A percentile compares a stretch with the other conserved stretches of the same genome.
phyloP scores from a whole-genome alignment of 23 tunicate species.

The Phallusia fumigata region DNA sequence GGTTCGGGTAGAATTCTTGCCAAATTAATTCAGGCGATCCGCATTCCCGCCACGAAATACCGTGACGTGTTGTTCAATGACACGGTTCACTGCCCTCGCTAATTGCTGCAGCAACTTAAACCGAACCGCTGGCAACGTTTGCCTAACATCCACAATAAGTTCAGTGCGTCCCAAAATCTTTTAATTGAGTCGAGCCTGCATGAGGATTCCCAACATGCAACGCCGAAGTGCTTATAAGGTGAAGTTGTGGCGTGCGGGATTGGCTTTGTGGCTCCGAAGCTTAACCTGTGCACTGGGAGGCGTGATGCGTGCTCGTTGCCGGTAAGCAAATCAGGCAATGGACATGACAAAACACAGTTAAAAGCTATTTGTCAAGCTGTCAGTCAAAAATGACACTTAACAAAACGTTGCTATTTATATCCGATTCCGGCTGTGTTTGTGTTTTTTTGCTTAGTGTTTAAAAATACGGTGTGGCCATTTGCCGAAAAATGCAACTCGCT shows the following conservation, averaged over 20 bases:
- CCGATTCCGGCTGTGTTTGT: neutral
- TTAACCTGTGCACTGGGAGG: neutral
- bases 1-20: too few relatives aligned
- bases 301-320: too few relatives aligned
- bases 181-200: neutral
- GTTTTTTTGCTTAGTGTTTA: neutral
- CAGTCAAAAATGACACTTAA: neutral
- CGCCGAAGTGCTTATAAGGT: neutral
- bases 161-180: neutral
- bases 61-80: constrained; percentile 4
- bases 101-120: neutral
- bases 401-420: neutral
- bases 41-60: neutral
- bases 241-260: neutral
- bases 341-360: neutral
- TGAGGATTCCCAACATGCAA: neutral
- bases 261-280: neutral
- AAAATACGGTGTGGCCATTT: too few relatives aligned
- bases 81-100: neutral
- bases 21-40: neutral
- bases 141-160: neutral
- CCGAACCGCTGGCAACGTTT: neutral
- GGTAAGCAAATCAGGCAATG: neutral
- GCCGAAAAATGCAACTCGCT: too few relatives aligned
- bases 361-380: constrained; percentile 10